These are phyloP conservation scores for Denticeps clupeoides DNA, from an alignment of 2,797 vertebrate species.

Conservation along the genomic window DNA sequence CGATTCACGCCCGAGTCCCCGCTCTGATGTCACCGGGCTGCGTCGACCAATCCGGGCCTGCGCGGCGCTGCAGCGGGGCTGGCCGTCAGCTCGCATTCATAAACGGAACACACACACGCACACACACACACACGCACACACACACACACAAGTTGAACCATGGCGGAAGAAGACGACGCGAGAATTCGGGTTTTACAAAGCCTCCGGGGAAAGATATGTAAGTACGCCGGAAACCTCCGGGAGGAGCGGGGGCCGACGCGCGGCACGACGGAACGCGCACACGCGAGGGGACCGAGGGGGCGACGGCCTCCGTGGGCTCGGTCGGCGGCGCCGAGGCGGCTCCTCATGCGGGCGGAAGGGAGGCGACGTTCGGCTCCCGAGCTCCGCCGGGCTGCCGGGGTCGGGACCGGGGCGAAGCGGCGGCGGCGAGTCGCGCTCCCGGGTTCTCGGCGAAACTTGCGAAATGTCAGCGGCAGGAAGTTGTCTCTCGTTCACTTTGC, in stretches of 20 bases:
- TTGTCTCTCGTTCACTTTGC: constrained; percentile 23
- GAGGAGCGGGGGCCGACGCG: constrained; percentile 6
- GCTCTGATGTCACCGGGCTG: constrained; percentile 13
- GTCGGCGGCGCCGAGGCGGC: too few species aligned
- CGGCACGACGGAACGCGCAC: too few species aligned
- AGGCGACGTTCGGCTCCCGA: too few species aligned
- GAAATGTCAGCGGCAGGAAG: constrained; percentile 35
- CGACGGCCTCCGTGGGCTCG: too few species aligned
- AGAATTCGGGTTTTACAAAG: constrained; percentile 86
- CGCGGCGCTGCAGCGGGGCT: constrained; percentile 50
- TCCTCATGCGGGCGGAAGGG: too few species aligned
- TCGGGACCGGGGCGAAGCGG: constrained; percentile 11
- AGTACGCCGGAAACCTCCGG: constrained; percentile 45
- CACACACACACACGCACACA: constrained; percentile 50
- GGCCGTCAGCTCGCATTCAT: constrained; percentile 52
- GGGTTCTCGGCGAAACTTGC: constrained; percentile 27
- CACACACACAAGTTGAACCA: constrained; percentile 54
- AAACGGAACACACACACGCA: constrained; percentile 61
- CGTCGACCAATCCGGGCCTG: constrained; percentile 26
- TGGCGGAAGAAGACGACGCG: constrained; percentile 76
- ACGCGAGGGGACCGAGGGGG: too few species aligned
- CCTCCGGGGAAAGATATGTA: constrained; percentile 92
- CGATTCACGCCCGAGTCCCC: constrained; percentile 20
- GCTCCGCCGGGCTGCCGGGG: constrained; percentile 11
- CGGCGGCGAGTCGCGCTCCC: too few species aligned